phyloP scores from a whole-genome alignment of 1,140 invertebrate species.

The Diachasma alloeum region DNA sequence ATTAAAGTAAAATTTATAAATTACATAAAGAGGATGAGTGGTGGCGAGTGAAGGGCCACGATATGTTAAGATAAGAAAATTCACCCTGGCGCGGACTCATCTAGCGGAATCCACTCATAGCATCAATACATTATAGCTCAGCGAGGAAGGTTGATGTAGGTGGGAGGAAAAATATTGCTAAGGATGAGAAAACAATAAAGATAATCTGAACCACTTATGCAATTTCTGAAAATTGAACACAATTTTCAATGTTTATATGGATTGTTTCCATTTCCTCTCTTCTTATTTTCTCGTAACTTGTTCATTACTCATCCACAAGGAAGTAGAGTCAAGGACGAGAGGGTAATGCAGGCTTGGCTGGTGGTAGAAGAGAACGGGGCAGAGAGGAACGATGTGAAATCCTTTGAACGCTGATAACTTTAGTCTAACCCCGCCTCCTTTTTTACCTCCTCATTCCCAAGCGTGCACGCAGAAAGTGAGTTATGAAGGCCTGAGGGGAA shows the following conservation, averaged over 20 bases:
- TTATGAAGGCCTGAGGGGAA: slow-evolving; percentile 21
- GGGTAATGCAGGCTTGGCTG: background rate
- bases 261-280: background rate
- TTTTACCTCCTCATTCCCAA: background rate
- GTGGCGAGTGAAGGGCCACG: background rate
- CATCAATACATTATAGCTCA: slow-evolving; percentile 13
- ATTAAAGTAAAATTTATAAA: no score
- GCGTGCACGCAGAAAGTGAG: slow-evolving; percentile 16
- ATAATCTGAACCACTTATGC: background rate
- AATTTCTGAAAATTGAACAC: slow-evolving; percentile 7
- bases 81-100: slow-evolving; percentile 1
- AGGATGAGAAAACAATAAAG: background rate
- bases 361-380: background rate
- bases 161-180: background rate
- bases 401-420: slow-evolving; percentile 37
- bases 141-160: background rate
- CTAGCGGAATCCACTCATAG: background rate
- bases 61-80: background rate
- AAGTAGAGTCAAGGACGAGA: background rate
- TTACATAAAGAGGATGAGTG: background rate
- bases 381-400: slow-evolving; percentile 22
- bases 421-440: background rate
- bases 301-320: slow-evolving; percentile 27
- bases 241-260: slow-evolving; percentile 6
- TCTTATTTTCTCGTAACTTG: background rate